A percentile compares a stretch with the other conserved stretches of the same genome.
phyloP scores from a whole-genome alignment of 53 echinoderm and acorn worm species.

The Paelopatides confundens region DNA sequence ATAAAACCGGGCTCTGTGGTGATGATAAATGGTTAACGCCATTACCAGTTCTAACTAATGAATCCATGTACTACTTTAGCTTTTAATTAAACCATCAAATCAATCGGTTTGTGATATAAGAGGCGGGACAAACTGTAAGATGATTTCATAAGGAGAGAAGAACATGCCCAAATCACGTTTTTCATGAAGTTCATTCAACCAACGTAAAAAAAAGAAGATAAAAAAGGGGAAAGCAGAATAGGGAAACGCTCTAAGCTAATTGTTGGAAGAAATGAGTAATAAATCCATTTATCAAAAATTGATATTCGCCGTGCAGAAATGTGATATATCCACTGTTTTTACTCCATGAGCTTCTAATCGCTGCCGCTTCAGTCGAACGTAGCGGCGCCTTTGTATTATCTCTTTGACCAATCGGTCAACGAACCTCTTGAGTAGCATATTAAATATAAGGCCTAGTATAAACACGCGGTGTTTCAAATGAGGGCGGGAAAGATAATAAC shows the following conservation, averaged over 20 bases:
- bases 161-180: background rate
- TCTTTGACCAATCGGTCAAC: background rate
- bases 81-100: background rate
- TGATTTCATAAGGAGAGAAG: too few species aligned
- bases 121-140: background rate
- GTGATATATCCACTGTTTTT: background rate
- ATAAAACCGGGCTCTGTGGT: too few species aligned
- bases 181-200: background rate
- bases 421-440: background rate
- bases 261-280: conserved; percentile 16
- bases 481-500: background rate
- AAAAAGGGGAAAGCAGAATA: background rate
- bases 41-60: too few species aligned
- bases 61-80: too few species aligned
- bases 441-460: too few species aligned
- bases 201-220: background rate
- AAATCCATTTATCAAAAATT: conserved; percentile 27
- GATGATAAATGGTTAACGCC: too few species aligned
- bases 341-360: background rate
- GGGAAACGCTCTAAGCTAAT: conserved; percentile 15
- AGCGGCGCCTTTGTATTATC: background rate
- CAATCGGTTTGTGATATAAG: background rate
- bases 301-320: conserved; percentile 19
- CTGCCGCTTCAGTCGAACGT: background rate
- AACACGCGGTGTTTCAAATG: too few species aligned